These are phyloP conservation scores for Drosophila pullipes DNA, from an alignment of 2,888 invertebrate species.

Conservation along the genomic window DNA sequence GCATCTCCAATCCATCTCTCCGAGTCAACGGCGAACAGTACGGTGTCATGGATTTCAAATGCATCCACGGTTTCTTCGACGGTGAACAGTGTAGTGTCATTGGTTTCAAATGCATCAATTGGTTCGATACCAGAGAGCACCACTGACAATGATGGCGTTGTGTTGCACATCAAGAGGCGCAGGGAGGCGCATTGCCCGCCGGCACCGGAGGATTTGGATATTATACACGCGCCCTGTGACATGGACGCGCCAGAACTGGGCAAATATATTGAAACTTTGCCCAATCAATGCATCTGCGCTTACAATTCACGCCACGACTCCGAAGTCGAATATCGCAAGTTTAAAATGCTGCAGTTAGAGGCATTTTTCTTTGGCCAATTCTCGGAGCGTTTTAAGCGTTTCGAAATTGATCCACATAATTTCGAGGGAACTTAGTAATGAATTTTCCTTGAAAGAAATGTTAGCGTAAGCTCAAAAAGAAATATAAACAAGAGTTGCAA, in stretches of 20 bases:
- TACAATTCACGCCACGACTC: conserved; percentile 23
- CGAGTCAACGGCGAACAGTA: no score
- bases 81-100: not conserved
- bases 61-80: not conserved
- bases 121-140: not conserved
- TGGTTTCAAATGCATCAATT: not conserved
- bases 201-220: conserved; percentile 23
- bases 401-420: conserved; percentile 87
- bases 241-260: conserved; percentile 9
- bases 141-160: no score
- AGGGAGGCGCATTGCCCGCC: not conserved
- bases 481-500: not conserved
- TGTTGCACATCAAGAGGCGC: conserved; percentile 27
- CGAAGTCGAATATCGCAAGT: conserved; percentile 33
- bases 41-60: not conserved
- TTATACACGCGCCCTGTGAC: conserved; percentile 46
- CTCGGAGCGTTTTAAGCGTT: conserved; percentile 47
- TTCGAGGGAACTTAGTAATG: conserved; percentile 91
- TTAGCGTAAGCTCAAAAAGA: not conserved
- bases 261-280: conserved; percentile 17
- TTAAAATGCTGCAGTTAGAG: conserved; percentile 47
- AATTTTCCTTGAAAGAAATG: not conserved
- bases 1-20: not conserved
- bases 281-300: conserved; percentile 47
- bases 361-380: conserved; percentile 50